Evolutionary conservation across 2,113 vertebrate species (phyloP), one percentile per base, ranked within the genome.

Genomic region (Chamaea fasciata): DNA sequence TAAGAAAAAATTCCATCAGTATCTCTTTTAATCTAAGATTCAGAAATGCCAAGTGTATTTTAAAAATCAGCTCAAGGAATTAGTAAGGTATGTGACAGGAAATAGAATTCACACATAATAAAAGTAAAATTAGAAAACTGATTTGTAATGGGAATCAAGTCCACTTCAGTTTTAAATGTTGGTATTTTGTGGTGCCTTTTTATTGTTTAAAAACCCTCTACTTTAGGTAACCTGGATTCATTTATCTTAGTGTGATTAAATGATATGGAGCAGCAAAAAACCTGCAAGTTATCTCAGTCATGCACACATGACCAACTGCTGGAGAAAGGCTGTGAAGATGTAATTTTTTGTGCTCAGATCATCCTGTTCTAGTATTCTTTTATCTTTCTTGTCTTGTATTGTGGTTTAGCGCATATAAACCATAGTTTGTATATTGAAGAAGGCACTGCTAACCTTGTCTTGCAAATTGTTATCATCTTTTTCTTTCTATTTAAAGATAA

Each of bases 381-480:
- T 49, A 10, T 31, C 18, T 53, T 30, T 56, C 35, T 49, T 47
- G 12, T 35, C 82, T 18, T 5, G 2, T 28, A 2, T 39, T 73
- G 31, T 26, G 12, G 17, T 44, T 90, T 62, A 65, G 28, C 37
- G 12, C 14, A 3, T 33, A 7, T 60, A n/a, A 92, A 44, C 20
- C 9, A 2, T n/a, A 30, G n/a, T n/a, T 93, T 53, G 15, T 53
- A 2, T 41, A 11, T 46, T 77, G 31, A 52, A 76, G 39, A 31
- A 24, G 22, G n/a, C 27, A 5, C 7, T 60, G 28, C 15, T 31
- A 83, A 22, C 16, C 15, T 69, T 35, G 9, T 76, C 31, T 69
- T 2, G 1, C 12, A 46, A 21, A 21, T 24, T 8, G 15, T 30
- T 33, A 3, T 1, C 3, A 22, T 10, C 18, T 24, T 30, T 56